Base-by-base conservation (phyloP, 92 coral and sea anemone species). In the Paramuricea clavata region DNA sequence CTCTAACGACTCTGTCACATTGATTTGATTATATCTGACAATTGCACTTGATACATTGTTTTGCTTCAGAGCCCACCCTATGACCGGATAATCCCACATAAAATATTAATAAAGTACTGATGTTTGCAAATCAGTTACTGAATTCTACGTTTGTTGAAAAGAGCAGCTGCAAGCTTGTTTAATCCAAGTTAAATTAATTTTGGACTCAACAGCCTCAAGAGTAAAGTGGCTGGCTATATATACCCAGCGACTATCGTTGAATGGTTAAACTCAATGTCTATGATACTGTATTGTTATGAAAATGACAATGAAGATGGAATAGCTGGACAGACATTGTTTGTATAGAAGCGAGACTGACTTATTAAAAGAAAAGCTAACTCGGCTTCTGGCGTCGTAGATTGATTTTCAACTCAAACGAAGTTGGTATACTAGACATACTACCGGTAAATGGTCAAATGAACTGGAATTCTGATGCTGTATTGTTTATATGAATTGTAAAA, bases 111-210 rank as follows among this genome's bases (percentile, higher is more conserved):
- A 79, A 52, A 79, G 60, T 73, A 60, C 84, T 79, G 5, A 60
- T 76, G 84, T 79, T 79, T 79, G 44, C 54, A n/a, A 52, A 31
- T 27, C 69, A 59, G 72, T 59, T 59, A 44, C 43, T 57, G 84
- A 78, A 79, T 79, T 32, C 73, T 34, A 52, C 44, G 28, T 33
- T 33, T 60, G 70, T 64, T 64, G 70, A 64, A 19, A 64, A 31
- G 10, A 21, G 32, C 72, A 65, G 72, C 72, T 28, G 41, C 17
- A 28, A 11, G 72, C 41, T 65, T 65, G 43, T 2, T 65, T 65
- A 65, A 65, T 12, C 41, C 72, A 28, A n/a, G 19, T 13, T 30
- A 65, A 16, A 65, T 32, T 19, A 13, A 65, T 16, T 65, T 60
- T 3, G 23, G 2, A 60, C 68, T 60, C 12, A 60, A 60, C 12